Base-by-base conservation (phyloP, 2,113 vertebrate species). In the Neomonachus schauinslandi region DNA sequence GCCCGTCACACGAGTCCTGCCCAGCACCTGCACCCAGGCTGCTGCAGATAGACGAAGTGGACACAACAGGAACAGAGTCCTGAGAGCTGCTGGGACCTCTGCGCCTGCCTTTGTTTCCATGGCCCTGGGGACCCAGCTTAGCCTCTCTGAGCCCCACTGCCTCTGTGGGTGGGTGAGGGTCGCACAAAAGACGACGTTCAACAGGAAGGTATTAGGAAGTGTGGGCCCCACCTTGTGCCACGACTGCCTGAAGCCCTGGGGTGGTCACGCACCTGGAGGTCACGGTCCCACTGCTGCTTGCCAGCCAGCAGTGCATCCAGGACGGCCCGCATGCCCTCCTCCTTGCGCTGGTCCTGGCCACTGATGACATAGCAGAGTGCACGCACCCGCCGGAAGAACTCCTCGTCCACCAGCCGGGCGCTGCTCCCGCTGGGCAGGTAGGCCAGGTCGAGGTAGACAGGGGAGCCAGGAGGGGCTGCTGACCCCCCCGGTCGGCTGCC, bases 311-410 rank as follows among this genome's bases (percentile, higher is more conserved):
- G 99, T 0, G 99, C 99, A 0, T 99, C 99, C 79, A 99, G 98
- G 65, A 99, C 98, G 2, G 98, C 91, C 11, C 99, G 98, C 98
- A 99, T 99, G 4, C 98, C 98, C 0, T 93, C 98, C 63, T 99
- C 99, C 95, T 99, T 99, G 49, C 98, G 97, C 1, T 99, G 99
- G 33, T 99, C 99, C 5, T 99, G 99, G 0, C 99, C 99, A 0
- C 99, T 99, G 96, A 99, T 98, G 89, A 99, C 99, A 31, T 99
- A 99, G 97, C 99, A 99, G 1, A 99, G 99, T 0, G 99, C 99
- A 0, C 99, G 99, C 4, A 99, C 53, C 0, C 98, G 98, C 2
- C 97, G 98, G 98, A 99, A 99, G 63, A 99, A 99, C 13, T 99
- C 99, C 42, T 98, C 97, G 0, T 99, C 99, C 71, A 99, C 98